phyloP scores from a whole-genome alignment of 2,797 vertebrate genomes.

The Poeciliopsis paucimaculata region DNA sequence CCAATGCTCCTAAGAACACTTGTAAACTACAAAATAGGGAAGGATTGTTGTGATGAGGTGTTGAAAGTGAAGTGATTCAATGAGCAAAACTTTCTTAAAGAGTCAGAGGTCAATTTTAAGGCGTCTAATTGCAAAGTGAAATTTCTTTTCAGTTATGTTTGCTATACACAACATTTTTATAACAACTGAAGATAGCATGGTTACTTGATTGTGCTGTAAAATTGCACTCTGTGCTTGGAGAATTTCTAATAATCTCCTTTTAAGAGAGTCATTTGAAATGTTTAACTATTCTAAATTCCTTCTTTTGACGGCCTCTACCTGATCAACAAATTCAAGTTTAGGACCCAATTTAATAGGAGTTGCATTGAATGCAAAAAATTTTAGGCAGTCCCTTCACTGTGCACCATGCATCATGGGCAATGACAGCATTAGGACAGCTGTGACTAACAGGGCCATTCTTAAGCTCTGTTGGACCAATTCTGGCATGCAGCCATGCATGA shows the following conservation, averaged over 20 bases:
- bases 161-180: too few relatives aligned
- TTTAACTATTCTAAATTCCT: background rate
- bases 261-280: background rate
- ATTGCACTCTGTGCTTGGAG: too few relatives aligned
- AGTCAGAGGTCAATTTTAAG: too few relatives aligned
- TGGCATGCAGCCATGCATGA: conserved; percentile 66
- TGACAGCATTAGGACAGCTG: conserved; percentile 72
- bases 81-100: too few relatives aligned
- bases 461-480: conserved; percentile 61
- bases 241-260: conserved; percentile 8
- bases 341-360: conserved; percentile 10
- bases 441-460: conserved; percentile 69
- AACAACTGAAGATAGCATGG: too few relatives aligned
- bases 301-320: conserved; percentile 19
- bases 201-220: too few relatives aligned
- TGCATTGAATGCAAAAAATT: background rate
- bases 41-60: too few relatives aligned
- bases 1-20: too few relatives aligned
- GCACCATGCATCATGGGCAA: conserved; percentile 31
- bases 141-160: too few relatives aligned
- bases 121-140: too few relatives aligned
- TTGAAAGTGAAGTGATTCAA: too few relatives aligned
- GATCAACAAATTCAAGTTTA: conserved; percentile 27
- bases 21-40: too few relatives aligned
- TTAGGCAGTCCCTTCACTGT: background rate